These are phyloP conservation scores for Luehdorfia chinensis DNA, from an alignment of 1,140 invertebrate genomes.

Conservation along the genomic window DNA sequence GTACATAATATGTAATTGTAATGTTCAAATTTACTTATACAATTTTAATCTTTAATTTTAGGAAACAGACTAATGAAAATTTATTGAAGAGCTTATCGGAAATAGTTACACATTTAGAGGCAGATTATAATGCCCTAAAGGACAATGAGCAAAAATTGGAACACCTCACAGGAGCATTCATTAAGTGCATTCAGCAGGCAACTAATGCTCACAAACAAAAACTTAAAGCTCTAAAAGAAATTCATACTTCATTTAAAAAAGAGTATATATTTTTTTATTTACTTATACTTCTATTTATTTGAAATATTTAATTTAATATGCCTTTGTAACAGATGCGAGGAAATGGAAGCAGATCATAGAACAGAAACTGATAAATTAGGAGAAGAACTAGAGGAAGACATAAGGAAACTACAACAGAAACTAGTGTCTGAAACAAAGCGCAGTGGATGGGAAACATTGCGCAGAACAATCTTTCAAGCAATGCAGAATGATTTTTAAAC, in stretches of 20 bases:
- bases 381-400: conserved; percentile 48
- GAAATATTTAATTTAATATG: neutral
- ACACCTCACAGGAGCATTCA: conserved; percentile 44
- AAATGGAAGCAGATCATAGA: conserved; percentile 44
- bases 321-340: conserved; percentile 36
- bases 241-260: conserved; percentile 49
- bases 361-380: conserved; percentile 43
- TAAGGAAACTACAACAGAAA: conserved; percentile 53
- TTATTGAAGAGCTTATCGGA: conserved; percentile 45
- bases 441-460: conserved; percentile 44
- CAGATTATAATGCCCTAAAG: conserved; percentile 49
- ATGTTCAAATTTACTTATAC: no score
- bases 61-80: conserved; percentile 47
- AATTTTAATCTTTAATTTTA: conserved; percentile 24
- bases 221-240: conserved; percentile 46
- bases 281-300: conserved; percentile 11
- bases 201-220: conserved; percentile 50
- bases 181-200: conserved; percentile 59
- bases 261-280: conserved; percentile 31
- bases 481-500: conserved; percentile 56
- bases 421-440: conserved; percentile 53
- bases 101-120: conserved; percentile 39
- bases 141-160: conserved; percentile 60
- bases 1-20: no score
- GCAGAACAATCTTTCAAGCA: conserved; percentile 47